A percentile compares a stretch with the other conserved stretches of the same genome.
Evolutionary conservation across 2,113 vertebrate species (phyloP).

Genomic region (Ochotona curzoniae): DNA sequence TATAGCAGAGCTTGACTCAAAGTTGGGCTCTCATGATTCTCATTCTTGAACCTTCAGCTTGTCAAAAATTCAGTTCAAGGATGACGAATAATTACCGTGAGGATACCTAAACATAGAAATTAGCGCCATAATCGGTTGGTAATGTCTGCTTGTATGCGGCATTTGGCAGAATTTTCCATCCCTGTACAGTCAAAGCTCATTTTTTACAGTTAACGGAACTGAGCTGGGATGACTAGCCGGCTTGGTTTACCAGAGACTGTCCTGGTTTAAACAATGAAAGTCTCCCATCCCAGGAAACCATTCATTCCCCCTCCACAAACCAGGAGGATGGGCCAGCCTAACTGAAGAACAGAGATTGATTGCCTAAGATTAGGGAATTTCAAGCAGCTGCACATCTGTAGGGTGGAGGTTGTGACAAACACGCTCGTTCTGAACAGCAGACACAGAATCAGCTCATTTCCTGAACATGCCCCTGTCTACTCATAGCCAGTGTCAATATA

Average conservation of each 20-base stretch:
- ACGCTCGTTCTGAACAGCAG: slow-evolving; percentile 19
- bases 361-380: not conserved
- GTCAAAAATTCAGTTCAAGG: slow-evolving; percentile 23
- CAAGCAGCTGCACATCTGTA: not conserved
- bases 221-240: slow-evolving; percentile 16
- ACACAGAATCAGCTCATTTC: slow-evolving; percentile 40
- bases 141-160: slow-evolving; percentile 8
- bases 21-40: slow-evolving; percentile 19
- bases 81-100: slow-evolving; percentile 1
- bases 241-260: not conserved
- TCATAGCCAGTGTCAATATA: not conserved
- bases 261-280: slow-evolving; percentile 39
- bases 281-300: slow-evolving; percentile 7
- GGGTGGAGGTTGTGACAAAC: slow-evolving; percentile 29
- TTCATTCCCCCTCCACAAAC: not conserved
- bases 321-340: not conserved
- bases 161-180: slow-evolving; percentile 56
- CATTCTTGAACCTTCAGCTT: slow-evolving; percentile 35
- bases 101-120: slow-evolving; percentile 1
- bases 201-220: slow-evolving; percentile 1
- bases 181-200: slow-evolving; percentile 4
- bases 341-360: slow-evolving; percentile 24
- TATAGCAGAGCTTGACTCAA: slow-evolving; percentile 21
- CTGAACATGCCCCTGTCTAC: not conserved
- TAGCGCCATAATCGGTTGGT: not conserved